A percentile compares a stretch with the other conserved stretches of the same genome.
These are phyloP conservation scores for Eilema sororculum DNA, from an alignment of 2,888 invertebrate species.

Conservation along the genomic window DNA sequence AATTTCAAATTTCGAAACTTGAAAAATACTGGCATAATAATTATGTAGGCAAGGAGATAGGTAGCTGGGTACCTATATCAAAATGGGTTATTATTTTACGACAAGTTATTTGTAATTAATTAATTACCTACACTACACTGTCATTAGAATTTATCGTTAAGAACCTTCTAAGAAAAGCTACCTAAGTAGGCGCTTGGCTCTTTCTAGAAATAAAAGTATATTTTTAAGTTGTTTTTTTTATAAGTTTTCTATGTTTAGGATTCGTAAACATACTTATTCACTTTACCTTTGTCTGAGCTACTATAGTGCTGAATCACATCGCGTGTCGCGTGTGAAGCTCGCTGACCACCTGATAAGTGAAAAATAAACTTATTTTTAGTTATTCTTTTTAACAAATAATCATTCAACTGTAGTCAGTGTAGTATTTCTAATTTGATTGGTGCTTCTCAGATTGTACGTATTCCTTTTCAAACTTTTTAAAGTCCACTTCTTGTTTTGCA, in stretches of 20 bases:
- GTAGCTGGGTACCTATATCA: no score
- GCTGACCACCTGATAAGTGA: not conserved
- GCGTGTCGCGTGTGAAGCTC: not conserved
- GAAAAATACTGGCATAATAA: not conserved
- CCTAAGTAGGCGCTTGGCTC: no score
- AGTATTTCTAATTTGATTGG: not conserved
- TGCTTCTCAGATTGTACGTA: not conserved
- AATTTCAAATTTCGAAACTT: not conserved
- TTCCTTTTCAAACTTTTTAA: slow-evolving; percentile 5
- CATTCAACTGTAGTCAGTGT: not conserved
- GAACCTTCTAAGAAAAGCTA: not conserved
- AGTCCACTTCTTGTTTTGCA: slow-evolving; percentile 11
- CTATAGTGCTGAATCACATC: not conserved
- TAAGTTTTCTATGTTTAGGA: not conserved
- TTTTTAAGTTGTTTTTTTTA: no score
- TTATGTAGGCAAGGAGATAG: no score
- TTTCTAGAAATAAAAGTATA: no score
- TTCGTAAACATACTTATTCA: not conserved
- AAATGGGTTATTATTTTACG: no score
- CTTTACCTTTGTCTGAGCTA: not conserved
- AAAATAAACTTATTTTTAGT: not conserved
- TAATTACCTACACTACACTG: not conserved
- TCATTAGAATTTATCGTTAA: not conserved
- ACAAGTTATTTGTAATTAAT: not conserved
- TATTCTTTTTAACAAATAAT: not conserved